These are phyloP conservation scores for Speoplatyrhinus poulsoni DNA, from an alignment of 2,113 vertebrate genomes.

Conservation along the genomic window DNA sequence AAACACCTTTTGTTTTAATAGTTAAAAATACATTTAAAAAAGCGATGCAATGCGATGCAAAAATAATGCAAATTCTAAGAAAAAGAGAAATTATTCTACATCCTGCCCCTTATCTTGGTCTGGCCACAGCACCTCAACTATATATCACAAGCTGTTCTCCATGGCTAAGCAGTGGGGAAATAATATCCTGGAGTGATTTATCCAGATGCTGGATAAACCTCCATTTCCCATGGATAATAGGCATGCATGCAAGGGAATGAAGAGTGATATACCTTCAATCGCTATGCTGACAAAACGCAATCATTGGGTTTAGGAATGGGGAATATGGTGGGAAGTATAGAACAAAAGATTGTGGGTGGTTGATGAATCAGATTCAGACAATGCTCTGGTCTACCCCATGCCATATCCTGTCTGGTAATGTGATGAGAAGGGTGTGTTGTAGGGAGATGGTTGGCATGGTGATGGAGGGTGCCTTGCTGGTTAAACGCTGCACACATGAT, in stretches of 20 bases:
- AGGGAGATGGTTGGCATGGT: neutral
- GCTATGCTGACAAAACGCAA: neutral
- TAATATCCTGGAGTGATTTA: conserved; percentile 4
- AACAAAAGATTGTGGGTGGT: conserved; percentile 9
- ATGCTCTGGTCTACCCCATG: conserved; percentile 8
- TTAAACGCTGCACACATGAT: conserved; percentile 7
- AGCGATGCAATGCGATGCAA: neutral
- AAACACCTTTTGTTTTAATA: neutral
- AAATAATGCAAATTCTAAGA: neutral
- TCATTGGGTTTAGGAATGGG: neutral
- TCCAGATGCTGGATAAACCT: neutral
- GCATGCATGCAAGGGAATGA: conserved; percentile 15
- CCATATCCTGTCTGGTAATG: conserved; percentile 3
- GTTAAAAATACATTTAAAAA: neutral
- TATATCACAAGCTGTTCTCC: conserved; percentile 22
- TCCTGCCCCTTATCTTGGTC: conserved; percentile 8
- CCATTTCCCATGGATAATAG: conserved; percentile 11
- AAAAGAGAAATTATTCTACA: conserved; percentile 1
- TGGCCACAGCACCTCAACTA: conserved; percentile 13
- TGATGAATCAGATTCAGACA: neutral
- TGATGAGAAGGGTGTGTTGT: neutral
- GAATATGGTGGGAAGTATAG: conserved; percentile 10
- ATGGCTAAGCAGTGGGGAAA: conserved; percentile 4
- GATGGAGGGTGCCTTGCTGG: conserved; percentile 2
- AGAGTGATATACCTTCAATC: conserved; percentile 15